Conservation (phyloP, 2,888 invertebrate species). For the Idaea aversata region DNA sequence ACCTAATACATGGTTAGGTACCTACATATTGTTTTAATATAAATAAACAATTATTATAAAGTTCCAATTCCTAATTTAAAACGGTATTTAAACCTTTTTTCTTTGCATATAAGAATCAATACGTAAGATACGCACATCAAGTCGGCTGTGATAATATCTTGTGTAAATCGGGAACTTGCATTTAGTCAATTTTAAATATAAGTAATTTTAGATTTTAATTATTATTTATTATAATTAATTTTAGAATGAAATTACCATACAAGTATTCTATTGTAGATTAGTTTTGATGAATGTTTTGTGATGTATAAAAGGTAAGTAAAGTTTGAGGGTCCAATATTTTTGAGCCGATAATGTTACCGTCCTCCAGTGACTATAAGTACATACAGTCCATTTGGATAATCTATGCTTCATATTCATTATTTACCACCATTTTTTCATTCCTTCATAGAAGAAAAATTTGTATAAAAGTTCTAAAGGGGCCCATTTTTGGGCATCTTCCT, state of each 20-base stretch:
- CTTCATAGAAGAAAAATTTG: no score
- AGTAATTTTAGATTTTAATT: conserved; percentile 30
- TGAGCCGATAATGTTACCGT: conserved; percentile 55
- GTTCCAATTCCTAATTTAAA: conserved; percentile 25
- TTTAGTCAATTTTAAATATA: conserved; percentile 50
- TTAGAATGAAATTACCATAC: conserved; percentile 60
- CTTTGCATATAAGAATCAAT: conserved; percentile 36
- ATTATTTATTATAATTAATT: conserved; percentile 46
- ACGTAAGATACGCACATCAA: conserved; percentile 66
- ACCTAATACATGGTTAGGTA: conserved; percentile 11
- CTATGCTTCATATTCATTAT: not conserved
- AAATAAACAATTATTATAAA: not conserved
- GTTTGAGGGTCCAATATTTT: conserved; percentile 48
- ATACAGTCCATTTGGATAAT: not conserved
- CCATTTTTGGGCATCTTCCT: no score
- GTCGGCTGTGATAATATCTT: conserved; percentile 73
- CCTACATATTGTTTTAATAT: no score
- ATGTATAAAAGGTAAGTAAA: conserved; percentile 48
- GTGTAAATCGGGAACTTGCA: conserved; percentile 53
- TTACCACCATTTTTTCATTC: not conserved
- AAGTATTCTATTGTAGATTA: conserved; percentile 69
- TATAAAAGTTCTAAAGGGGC: no score
- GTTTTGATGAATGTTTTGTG: conserved; percentile 51
- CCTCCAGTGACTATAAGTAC: conserved; percentile 56
- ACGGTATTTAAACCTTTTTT: conserved; percentile 42